These are phyloP conservation scores for Melanotaenia boesemani DNA, from an alignment of 2,797 vertebrate species.

Conservation along the genomic window DNA sequence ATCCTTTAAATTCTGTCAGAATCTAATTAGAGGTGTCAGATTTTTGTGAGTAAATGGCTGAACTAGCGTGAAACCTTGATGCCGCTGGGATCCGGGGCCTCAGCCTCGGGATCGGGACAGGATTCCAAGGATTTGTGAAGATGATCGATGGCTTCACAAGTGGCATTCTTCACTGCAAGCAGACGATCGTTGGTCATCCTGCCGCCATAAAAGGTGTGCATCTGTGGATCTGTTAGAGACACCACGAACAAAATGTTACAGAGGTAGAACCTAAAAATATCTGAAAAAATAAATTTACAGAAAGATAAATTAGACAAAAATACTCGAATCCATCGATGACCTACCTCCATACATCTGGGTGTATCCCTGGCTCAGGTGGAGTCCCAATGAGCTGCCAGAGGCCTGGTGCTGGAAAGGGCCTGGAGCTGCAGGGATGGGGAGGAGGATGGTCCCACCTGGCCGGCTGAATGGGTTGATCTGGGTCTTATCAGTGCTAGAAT, in stretches of 20 bases:
- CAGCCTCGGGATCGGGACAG: slow-evolving; percentile 81
- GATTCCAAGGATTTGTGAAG: slow-evolving; percentile 91
- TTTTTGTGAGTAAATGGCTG: background rate
- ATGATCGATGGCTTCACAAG: slow-evolving; percentile 88
- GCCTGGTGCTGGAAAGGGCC: slow-evolving; percentile 49
- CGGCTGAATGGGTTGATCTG: slow-evolving; percentile 64
- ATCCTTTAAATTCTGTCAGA: background rate
- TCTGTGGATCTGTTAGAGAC: slow-evolving; percentile 61
- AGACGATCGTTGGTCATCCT: slow-evolving; percentile 81
- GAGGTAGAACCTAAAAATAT: background rate
- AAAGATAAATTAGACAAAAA: background rate
- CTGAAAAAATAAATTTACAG: background rate
- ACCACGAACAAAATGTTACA: background rate
- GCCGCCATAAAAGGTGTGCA: slow-evolving; percentile 82
- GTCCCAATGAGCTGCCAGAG: slow-evolving; percentile 63
- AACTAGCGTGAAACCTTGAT: slow-evolving; percentile 82
- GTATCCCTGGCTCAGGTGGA: slow-evolving; percentile 71
- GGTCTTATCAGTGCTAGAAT: background rate
- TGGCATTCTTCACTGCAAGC: slow-evolving; percentile 84
- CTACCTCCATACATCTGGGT: slow-evolving; percentile 81
- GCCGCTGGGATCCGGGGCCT: slow-evolving; percentile 87
- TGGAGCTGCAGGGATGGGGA: slow-evolving; percentile 63
- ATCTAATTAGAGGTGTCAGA: background rate
- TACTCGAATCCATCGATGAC: background rate
- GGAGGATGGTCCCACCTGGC: slow-evolving; percentile 65